Conservation (phyloP, 2,888 invertebrate species). For the Cantharis flavilabris region DNA sequence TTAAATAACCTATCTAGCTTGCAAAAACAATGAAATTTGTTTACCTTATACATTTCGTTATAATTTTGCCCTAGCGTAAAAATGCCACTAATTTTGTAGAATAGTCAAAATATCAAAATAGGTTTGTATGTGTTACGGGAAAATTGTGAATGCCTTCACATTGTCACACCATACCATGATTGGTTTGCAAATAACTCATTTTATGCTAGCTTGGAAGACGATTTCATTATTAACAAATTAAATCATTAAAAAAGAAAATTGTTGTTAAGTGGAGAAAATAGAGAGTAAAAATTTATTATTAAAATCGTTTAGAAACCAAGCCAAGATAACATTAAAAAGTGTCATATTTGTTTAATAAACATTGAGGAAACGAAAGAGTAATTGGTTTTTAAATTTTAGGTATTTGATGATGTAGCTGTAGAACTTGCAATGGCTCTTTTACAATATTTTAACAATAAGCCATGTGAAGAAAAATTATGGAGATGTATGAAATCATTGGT, state of each 20-base stretch:
- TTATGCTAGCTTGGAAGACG: background rate
- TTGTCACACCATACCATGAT: background rate
- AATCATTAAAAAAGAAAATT: background rate
- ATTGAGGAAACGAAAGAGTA: background rate
- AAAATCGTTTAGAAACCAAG: background rate
- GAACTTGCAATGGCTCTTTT: slow-evolving; percentile 90
- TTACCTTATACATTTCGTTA: background rate
- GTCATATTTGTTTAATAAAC: background rate
- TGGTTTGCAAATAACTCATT: background rate
- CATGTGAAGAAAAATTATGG: slow-evolving; percentile 78
- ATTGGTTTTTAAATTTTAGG: slow-evolving; percentile 61
- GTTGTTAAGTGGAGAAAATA: background rate
- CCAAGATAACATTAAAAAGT: background rate
- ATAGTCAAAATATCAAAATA: background rate
- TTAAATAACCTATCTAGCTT: background rate
- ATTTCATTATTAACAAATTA: background rate
- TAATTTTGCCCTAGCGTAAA: background rate
- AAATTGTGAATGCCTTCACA: background rate
- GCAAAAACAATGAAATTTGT: background rate
- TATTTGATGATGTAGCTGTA: slow-evolving; percentile 91
- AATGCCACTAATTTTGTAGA: background rate
- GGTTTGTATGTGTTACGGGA: background rate
- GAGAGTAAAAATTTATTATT: background rate
- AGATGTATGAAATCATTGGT: slow-evolving; percentile 80
- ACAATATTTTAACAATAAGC: slow-evolving; percentile 83